phyloP scores from a whole-genome alignment of 2,888 invertebrate species.

The Notodonta dromedarius region DNA sequence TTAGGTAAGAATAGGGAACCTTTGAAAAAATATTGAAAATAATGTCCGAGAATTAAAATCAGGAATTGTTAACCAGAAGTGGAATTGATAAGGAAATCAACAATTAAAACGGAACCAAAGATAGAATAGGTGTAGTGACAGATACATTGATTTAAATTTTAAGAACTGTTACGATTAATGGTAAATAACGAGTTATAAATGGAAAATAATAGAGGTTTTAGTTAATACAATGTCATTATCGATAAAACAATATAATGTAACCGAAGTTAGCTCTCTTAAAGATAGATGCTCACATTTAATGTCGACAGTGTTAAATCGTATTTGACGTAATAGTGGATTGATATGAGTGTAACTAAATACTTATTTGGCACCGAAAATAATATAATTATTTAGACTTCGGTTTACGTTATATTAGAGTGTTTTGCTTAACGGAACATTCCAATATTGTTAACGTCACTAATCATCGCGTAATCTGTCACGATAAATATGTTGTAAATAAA shows the following conservation, averaged over 20 bases:
- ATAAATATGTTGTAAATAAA: conserved; percentile 42
- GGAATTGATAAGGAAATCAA: conserved; percentile 73
- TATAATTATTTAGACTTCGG: conserved; percentile 20
- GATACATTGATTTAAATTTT: conserved; percentile 23
- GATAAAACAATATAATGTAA: neutral
- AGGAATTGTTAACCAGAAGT: conserved; percentile 71
- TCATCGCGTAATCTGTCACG: conserved; percentile 28
- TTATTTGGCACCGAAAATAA: conserved; percentile 25
- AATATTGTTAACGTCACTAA: conserved; percentile 32
- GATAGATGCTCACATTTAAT: neutral
- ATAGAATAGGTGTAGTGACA: conserved; percentile 48
- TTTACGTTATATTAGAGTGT: conserved; percentile 30
- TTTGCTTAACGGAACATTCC: conserved; percentile 34
- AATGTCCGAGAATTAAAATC: conserved; percentile 42
- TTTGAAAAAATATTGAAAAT: conserved; percentile 14
- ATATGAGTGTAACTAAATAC: conserved; percentile 27
- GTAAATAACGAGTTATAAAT: conserved; percentile 15
- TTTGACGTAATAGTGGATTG: conserved; percentile 18
- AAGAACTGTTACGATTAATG: conserved; percentile 28
- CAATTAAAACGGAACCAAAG: conserved; percentile 74
- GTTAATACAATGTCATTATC: conserved; percentile 22
- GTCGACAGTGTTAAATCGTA: neutral
- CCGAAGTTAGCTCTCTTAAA: neutral
- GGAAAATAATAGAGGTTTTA: conserved; percentile 18
- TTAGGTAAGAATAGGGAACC: conserved; percentile 28